Evolutionary conservation across 2,888 invertebrate species (phyloP).

Genomic region (Aphrophora alni): DNA sequence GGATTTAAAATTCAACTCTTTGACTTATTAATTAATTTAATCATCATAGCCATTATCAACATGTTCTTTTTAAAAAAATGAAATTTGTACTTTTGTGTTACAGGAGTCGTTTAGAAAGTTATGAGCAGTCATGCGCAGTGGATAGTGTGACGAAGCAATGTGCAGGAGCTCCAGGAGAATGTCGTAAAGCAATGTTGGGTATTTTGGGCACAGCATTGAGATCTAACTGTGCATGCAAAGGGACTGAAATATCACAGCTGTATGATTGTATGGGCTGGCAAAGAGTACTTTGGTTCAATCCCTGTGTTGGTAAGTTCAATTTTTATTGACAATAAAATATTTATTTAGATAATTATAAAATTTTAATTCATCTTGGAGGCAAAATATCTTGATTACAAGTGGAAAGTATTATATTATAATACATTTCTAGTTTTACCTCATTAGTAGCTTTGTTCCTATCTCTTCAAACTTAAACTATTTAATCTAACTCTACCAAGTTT

Average conservation of each 20-base stretch:
- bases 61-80: no score
- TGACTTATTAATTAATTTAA: no score
- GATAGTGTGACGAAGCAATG: slow-evolving; percentile 90
- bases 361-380: no score
- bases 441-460: no score
- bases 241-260: slow-evolving; percentile 81
- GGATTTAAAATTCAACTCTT: no score
- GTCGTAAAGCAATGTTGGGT: slow-evolving; percentile 83
- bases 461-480: no score
- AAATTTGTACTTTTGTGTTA: slow-evolving; percentile 38
- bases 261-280: slow-evolving; percentile 93
- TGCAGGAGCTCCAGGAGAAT: slow-evolving; percentile 84
- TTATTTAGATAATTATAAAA: no score
- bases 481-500: no score
- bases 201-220: slow-evolving; percentile 89
- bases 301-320: slow-evolving; percentile 82
- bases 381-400: no score
- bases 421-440: no score
- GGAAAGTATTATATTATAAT: no score
- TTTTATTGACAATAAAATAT: background rate
- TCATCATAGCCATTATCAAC: no score
- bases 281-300: slow-evolving; percentile 87
- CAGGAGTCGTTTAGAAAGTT: slow-evolving; percentile 82
- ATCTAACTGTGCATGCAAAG: slow-evolving; percentile 87
- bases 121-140: slow-evolving; percentile 90